Percentiles rank a stretch among this genome's conserved stretches.
These are phyloP conservation scores for Perizoma affinitatum DNA, from an alignment of 2,888 invertebrate species.

Conservation along the genomic window DNA sequence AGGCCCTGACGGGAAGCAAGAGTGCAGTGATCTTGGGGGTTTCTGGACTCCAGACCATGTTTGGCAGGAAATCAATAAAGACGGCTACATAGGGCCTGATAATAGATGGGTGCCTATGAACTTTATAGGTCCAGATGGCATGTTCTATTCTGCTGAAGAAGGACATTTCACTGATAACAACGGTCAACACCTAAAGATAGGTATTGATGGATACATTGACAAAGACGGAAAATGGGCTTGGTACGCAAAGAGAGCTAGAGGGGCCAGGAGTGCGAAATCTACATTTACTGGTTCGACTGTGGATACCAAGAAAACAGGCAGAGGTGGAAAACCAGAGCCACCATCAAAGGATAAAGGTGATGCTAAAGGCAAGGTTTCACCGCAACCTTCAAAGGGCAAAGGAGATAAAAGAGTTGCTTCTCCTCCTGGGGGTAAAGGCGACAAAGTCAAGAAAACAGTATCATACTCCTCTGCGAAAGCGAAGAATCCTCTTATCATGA, in stretches of 20 bases:
- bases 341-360: constrained; percentile 37
- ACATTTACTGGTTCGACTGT: constrained; percentile 43
- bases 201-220: constrained; percentile 73
- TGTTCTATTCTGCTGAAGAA: constrained; percentile 70
- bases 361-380: constrained; percentile 35
- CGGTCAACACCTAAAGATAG: constrained; percentile 61
- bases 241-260: constrained; percentile 53
- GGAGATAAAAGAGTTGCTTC: constrained; percentile 37
- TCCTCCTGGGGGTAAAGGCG: constrained; percentile 29
- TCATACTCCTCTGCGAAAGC: constrained; percentile 43
- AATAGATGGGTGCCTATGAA: constrained; percentile 74
- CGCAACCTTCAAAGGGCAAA: constrained; percentile 37
- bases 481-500: constrained; percentile 60
- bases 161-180: constrained; percentile 62
- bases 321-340: constrained; percentile 29
- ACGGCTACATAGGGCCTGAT: constrained; percentile 74
- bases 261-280: constrained; percentile 47
- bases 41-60: constrained; percentile 66
- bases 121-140: constrained; percentile 73
- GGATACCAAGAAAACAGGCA: constrained; percentile 40
- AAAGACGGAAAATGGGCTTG: constrained; percentile 72
- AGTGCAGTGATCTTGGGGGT: constrained; percentile 76
- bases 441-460: constrained; percentile 36
- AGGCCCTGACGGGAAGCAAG: constrained; percentile 71
- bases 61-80: constrained; percentile 76